These are phyloP conservation scores for Gulo gulo DNA, from an alignment of 2,113 vertebrate species.

Conservation along the genomic window DNA sequence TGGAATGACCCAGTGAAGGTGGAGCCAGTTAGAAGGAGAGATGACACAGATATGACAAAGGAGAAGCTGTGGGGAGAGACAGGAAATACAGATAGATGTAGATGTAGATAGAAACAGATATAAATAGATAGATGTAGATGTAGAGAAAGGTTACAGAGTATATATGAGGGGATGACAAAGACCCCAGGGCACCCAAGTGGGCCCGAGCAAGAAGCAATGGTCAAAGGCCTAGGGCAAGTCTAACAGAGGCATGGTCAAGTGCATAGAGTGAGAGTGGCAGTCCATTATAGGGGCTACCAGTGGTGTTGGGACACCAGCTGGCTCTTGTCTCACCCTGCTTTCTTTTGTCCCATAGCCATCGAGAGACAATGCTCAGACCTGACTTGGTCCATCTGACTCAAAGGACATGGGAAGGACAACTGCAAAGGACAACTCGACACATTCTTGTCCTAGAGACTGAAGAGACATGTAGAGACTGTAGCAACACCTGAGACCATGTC, in stretches of 20 bases:
- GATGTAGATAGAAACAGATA: not conserved
- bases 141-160: not conserved
- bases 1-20: not conserved
- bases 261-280: rapidly evolving
- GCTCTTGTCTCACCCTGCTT: not conserved
- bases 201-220: not conserved
- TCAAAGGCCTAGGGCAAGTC: not conserved
- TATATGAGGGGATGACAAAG: not conserved
- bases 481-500: not conserved
- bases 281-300: no score
- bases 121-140: no score
- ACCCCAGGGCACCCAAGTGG: no score
- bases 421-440: not conserved
- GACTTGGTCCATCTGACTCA: not conserved
- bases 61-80: not conserved
- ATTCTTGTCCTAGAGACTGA: no score
- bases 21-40: not conserved
- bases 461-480: not conserved
- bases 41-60: not conserved
- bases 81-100: not conserved
- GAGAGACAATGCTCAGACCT: not conserved
- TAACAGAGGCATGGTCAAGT: rapidly evolving
- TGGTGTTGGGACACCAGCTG: not conserved
- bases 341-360: not conserved
- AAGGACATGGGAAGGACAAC: not conserved